Conservation (phyloP, 1,140 invertebrate genomes). For the Schlechtendalia chinensis region DNA sequence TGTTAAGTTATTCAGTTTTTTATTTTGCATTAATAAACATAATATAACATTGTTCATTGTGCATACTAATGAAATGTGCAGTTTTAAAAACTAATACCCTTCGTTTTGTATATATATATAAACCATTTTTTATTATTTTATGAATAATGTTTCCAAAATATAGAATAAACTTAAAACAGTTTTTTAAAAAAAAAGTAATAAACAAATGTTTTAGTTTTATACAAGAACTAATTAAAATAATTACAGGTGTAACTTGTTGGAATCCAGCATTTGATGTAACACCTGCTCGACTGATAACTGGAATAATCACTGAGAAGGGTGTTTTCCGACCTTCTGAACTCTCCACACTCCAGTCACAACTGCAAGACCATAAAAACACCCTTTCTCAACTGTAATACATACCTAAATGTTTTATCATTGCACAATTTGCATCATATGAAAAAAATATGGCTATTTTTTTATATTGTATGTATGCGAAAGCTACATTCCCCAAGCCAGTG, state of each 20-base stretch:
- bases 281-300: constrained; percentile 88
- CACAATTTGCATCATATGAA: constrained; percentile 20
- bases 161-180: no score
- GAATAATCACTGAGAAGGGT: constrained; percentile 93
- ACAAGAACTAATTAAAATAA: constrained; percentile 45
- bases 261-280: constrained; percentile 99
- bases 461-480: constrained; percentile 25
- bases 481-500: constrained; percentile 23
- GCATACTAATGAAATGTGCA: no score
- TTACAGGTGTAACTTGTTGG: constrained; percentile 86
- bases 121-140: no score
- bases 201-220: neutral
- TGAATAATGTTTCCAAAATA: no score
- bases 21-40: no score
- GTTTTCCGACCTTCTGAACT: constrained; percentile 69
- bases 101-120: no score
- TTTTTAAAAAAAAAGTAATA: neutral
- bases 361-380: constrained; percentile 30
- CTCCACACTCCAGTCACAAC: constrained; percentile 33
- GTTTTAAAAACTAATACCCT: no score
- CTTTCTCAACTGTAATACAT: constrained; percentile 44
- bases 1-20: no score
- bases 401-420: constrained; percentile 28
- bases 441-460: constrained; percentile 35
- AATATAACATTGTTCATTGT: no score